Conservation (phyloP, 2,888 invertebrate species). For the Yponomeuta plumbellus region DNA sequence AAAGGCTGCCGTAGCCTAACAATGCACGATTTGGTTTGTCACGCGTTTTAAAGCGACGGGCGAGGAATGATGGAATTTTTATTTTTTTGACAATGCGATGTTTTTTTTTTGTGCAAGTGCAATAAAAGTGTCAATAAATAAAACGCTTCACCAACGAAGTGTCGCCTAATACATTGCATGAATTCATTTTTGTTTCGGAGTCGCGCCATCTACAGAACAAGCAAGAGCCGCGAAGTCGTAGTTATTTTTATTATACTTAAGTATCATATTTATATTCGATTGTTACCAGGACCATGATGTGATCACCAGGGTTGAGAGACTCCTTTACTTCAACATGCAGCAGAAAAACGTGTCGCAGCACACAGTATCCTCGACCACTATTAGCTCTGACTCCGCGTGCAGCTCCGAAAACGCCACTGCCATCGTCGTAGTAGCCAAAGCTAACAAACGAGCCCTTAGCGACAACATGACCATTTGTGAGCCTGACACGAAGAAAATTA, state of each 20-base stretch:
- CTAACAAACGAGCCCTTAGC: slow-evolving; percentile 46
- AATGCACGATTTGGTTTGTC: no score
- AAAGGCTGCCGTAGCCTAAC: slow-evolving; percentile 37
- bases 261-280: slow-evolving; percentile 11
- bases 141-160: no score
- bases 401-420: slow-evolving; percentile 40
- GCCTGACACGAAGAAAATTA: slow-evolving; percentile 54
- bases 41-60: no score
- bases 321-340: slow-evolving; percentile 41
- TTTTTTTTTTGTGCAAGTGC: no score
- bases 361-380: slow-evolving; percentile 32
- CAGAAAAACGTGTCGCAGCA: slow-evolving; percentile 35
- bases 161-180: no score
- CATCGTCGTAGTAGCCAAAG: slow-evolving; percentile 38
- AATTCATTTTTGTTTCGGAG: no score
- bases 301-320: slow-evolving; percentile 51
- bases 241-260: no score
- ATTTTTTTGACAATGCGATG: no score
- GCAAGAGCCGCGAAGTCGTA: no score
- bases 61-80: no score
- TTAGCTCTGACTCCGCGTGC: slow-evolving; percentile 31
- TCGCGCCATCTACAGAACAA: no score
- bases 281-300: slow-evolving; percentile 50
- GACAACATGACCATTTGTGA: slow-evolving; percentile 49
- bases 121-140: no score